These are phyloP conservation scores for Hemicentrotus pulcherrimus DNA, from an alignment of 35 echinoderm and acorn worm species.

Conservation along the genomic window DNA sequence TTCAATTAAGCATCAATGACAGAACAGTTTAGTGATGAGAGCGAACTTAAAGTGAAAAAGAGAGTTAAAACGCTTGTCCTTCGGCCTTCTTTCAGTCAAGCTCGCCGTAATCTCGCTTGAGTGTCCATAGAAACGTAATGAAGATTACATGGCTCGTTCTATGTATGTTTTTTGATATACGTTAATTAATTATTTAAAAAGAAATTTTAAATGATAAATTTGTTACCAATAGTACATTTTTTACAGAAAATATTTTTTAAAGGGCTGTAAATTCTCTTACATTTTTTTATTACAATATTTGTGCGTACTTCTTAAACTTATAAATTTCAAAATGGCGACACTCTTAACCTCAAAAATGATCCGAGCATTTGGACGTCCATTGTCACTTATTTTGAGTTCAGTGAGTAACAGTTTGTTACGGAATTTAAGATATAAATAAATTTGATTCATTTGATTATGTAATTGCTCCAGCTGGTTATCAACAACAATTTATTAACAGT, in stretches of 20 bases:
- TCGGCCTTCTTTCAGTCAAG: no score
- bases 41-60: not conserved
- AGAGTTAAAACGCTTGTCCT: no score
- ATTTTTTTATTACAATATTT: not conserved
- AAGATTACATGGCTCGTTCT: not conserved
- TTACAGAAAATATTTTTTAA: no score
- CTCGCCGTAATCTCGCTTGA: no score
- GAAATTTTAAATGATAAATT: not conserved
- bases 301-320: not conserved
- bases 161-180: not conserved
- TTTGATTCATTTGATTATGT: not conserved
- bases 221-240: not conserved
- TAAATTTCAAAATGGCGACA: not conserved
- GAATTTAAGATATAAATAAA: not conserved
- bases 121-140: conserved; percentile 10
- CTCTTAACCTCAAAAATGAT: not conserved
- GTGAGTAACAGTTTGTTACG: not conserved
- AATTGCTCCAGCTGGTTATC: not conserved
- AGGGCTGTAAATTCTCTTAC: no score
- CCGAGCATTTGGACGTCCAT: not conserved
- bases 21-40: not conserved
- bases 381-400: not conserved
- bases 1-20: not conserved
- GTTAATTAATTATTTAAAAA: not conserved
- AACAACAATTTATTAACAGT: not conserved